phyloP scores from a whole-genome alignment of 37 sponge, comb jelly and placozoan genomes.

The Halisarca cf. caerulea region DNA sequence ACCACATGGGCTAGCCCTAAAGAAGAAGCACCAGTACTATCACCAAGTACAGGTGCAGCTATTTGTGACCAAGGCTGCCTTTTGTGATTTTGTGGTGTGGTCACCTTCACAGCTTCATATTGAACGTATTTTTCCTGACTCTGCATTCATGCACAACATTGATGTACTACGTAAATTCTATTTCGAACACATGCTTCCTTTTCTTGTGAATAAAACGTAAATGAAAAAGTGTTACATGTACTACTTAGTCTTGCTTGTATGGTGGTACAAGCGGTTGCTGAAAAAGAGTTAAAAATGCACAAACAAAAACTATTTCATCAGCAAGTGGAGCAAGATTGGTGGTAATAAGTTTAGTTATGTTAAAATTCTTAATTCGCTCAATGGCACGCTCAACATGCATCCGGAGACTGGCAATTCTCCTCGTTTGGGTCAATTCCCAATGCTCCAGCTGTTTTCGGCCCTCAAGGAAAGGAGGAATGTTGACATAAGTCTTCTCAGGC shows the following conservation, averaged over 20 bases:
- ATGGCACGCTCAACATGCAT: not conserved
- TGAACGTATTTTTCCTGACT: constrained; percentile 24
- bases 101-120: constrained; percentile 9
- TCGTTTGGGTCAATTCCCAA: not conserved
- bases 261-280: constrained; percentile 22
- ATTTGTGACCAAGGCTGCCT: constrained; percentile 21
- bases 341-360: not conserved
- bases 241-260: no score
- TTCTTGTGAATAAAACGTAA: constrained; percentile 12
- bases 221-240: not conserved
- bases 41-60: constrained; percentile 38
- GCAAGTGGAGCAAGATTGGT: not conserved
- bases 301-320: not conserved
- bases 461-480: constrained; percentile 13
- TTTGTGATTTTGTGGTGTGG: constrained; percentile 31
- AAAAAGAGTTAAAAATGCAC: not conserved
- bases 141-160: not conserved
- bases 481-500: no score
- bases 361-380: constrained; percentile 23
- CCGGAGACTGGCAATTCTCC: not conserved
- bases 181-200: constrained; percentile 28
- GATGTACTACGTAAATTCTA: constrained; percentile 22
- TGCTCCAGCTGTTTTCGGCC: not conserved
- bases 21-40: constrained; percentile 12
- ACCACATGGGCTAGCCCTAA: not conserved